These are phyloP conservation scores for Elymnias hypermnestra DNA, from an alignment of 1,140 invertebrate species.

Conservation along the genomic window DNA sequence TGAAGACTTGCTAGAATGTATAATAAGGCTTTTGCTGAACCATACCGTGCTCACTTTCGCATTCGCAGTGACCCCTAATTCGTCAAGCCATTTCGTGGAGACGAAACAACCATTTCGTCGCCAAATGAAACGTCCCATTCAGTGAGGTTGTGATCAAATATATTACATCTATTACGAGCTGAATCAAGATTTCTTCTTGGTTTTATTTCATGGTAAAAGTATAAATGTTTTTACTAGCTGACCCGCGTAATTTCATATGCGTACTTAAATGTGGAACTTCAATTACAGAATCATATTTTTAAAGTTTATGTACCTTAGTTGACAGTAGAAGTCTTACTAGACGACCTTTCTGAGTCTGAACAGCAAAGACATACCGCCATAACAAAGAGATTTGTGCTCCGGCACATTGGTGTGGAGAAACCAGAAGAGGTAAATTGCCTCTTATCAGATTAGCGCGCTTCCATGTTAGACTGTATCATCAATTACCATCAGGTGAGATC, in stretches of 20 bases:
- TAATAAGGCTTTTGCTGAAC: conserved; percentile 31
- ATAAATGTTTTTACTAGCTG: conserved; percentile 4
- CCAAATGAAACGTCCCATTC: conserved; percentile 12
- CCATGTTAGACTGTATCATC: too few relatives aligned
- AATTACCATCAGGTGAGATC: too few relatives aligned
- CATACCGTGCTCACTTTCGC: conserved; percentile 28
- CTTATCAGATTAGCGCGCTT: too few relatives aligned
- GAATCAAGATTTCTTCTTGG: conserved; percentile 2
- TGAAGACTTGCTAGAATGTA: conserved; percentile 33
- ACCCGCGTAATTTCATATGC: too few relatives aligned
- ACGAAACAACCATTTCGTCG: conserved; percentile 19
- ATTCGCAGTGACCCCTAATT: conserved; percentile 29
- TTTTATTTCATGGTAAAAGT: not conserved
- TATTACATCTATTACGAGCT: not conserved
- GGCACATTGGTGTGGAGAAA: too few relatives aligned
- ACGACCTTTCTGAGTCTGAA: too few relatives aligned
- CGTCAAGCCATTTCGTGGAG: conserved; percentile 22
- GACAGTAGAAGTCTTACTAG: too few relatives aligned
- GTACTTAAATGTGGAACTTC: too few relatives aligned
- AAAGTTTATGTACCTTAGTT: not conserved
- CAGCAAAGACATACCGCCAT: too few relatives aligned
- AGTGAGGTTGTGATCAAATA: conserved; percentile 1
- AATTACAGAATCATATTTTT: too few relatives aligned
- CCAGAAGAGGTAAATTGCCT: too few relatives aligned
- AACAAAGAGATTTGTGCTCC: too few relatives aligned